Evolutionary conservation across 1,140 invertebrate species (phyloP).

Genomic region (Brachionus calyciflorus): DNA sequence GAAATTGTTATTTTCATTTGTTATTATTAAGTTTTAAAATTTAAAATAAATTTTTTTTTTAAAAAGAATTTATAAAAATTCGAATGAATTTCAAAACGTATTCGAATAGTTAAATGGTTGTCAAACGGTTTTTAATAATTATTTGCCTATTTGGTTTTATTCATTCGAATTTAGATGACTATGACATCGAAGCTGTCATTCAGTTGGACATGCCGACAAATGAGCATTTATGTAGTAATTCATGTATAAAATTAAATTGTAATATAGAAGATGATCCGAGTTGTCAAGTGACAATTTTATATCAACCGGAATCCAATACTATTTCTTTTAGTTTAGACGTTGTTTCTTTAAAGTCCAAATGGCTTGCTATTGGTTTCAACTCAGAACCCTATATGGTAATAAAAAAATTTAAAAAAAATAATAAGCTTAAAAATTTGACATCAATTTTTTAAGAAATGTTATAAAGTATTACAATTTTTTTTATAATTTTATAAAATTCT

Average conservation of each 20-base stretch:
- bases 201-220: too few species aligned
- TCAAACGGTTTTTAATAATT: not conserved
- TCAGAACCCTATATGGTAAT: not conserved
- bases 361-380: slow-evolving; percentile 14
- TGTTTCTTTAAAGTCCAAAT: not conserved
- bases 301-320: not conserved
- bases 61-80: not conserved
- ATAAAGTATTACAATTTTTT: too few species aligned
- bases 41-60: slow-evolving; percentile 11
- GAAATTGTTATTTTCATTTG: too few species aligned
- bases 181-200: not conserved
- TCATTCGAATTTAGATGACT: not conserved
- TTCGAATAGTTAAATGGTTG: not conserved
- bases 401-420: not conserved
- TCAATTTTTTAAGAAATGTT: not conserved
- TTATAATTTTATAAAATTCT: too few species aligned
- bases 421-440: not conserved
- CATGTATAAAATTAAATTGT: not conserved
- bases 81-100: slow-evolving; percentile 16
- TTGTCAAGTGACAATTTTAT: not conserved
- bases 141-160: too few species aligned
- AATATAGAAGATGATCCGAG: not conserved
- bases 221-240: too few species aligned
- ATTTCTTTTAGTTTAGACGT: not conserved
- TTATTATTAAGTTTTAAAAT: too few species aligned